phyloP scores from a whole-genome alignment of 2,888 invertebrate genomes.

The Cryptus armator region DNA sequence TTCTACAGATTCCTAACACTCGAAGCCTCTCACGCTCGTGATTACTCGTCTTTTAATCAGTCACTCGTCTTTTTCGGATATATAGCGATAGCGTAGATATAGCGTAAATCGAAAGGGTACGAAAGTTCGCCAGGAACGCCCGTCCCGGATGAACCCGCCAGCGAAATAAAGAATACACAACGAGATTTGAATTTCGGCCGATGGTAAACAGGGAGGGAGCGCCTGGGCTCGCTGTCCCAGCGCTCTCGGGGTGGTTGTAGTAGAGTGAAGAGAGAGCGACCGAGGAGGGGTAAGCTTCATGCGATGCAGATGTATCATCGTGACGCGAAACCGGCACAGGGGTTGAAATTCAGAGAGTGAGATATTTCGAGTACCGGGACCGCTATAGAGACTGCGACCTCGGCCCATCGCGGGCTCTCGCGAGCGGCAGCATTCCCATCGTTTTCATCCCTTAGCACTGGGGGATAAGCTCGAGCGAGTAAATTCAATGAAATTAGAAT shows the following conservation, averaged over 20 bases:
- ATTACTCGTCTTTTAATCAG: too few relatives aligned
- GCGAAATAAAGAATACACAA: constrained; percentile 46
- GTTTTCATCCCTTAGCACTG: constrained; percentile 53
- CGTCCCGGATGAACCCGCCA: constrained; percentile 29
- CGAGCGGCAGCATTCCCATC: not conserved
- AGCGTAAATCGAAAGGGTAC: not conserved
- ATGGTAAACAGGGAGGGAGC: constrained; percentile 28
- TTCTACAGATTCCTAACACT: not conserved
- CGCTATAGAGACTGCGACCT: constrained; percentile 15
- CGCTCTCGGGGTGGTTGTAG: constrained; percentile 2
- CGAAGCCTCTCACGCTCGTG: not conserved
- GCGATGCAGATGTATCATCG: constrained; percentile 56
- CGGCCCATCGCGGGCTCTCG: not conserved
- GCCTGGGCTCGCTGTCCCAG: not conserved
- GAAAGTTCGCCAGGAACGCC: constrained; percentile 12
- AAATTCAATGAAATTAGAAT: constrained; percentile 74
- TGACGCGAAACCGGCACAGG: constrained; percentile 19
- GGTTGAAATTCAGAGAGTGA: constrained; percentile 14
- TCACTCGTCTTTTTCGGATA: too few relatives aligned
- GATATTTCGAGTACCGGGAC: not conserved
- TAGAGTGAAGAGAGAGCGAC: not conserved
- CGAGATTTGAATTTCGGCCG: constrained; percentile 45
- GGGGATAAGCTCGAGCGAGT: constrained; percentile 57
- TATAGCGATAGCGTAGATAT: not conserved
- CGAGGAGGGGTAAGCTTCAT: constrained; percentile 11